Evolutionary conservation across 2,113 vertebrate species (phyloP).

Genomic region (Pituophis catenifer): DNA sequence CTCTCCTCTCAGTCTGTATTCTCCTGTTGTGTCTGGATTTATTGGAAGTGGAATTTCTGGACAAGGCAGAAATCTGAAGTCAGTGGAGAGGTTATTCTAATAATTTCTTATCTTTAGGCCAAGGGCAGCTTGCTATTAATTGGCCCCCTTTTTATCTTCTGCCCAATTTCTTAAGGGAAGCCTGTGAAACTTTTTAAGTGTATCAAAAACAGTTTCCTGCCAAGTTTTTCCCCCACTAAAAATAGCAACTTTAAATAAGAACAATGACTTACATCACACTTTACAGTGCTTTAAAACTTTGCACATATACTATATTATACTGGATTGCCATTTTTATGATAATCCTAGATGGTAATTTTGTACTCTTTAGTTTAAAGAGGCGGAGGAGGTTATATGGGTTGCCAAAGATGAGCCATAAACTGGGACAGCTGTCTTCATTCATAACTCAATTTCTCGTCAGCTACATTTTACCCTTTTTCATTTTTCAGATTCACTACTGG

Average conservation of each 20-base stretch:
- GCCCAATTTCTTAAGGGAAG: not conserved
- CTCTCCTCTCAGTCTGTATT: not conserved
- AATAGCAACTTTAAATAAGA: not conserved
- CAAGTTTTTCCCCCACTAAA: not conserved
- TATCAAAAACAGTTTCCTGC: not conserved
- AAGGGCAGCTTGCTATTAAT: not conserved
- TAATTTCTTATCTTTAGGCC: not conserved
- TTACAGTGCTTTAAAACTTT: not conserved
- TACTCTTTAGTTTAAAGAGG: not conserved
- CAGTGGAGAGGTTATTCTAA: not conserved
- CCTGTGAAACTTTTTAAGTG: not conserved
- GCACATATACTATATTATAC: not conserved
- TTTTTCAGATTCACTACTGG: not conserved
- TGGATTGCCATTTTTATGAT: not conserved
- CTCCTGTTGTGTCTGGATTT: not conserved
- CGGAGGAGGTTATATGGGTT: not conserved
- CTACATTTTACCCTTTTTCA: not conserved
- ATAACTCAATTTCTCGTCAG: not conserved
- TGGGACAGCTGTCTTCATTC: not conserved
- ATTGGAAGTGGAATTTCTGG: not conserved
- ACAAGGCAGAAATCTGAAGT: not conserved
- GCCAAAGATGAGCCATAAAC: not conserved
- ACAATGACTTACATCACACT: not conserved
- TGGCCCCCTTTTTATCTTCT: not conserved
- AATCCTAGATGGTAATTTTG: not conserved